Evolutionary conservation across 2,888 invertebrate species (phyloP), one percentile per base, ranked within the genome.

Genomic region (Himalopsyche anomala): DNA sequence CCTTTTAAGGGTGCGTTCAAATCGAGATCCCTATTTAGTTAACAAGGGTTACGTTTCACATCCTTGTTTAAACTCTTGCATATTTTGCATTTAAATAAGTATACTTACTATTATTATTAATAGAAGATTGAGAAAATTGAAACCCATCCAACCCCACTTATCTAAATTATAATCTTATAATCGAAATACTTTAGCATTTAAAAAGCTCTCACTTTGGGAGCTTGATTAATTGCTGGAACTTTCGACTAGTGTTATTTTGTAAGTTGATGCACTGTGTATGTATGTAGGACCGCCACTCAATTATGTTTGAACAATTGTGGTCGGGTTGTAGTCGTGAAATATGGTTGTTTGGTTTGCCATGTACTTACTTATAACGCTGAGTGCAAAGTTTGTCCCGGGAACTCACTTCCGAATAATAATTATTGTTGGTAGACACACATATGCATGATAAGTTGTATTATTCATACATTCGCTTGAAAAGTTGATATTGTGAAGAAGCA

Each of bases 251-350:
- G n/a, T 56, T 56, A n/a, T 56, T 56, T 19, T 56, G 8, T 19
- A 62, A 19, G 28, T 62, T n/a, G 62, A 19, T n/a, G 8, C n/a
- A 19, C 19, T 62, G 28, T 28, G 8, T 62, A 19, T 28, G 62
- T n/a, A 62, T 28, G 62, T 62, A 62, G 62, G 28, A 62, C 62
- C 62, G 28, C 62, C 28, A 62, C 62, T 62, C 62, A 62, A 62
- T 62, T 62, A 62, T 62, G 62, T 62, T 62, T 62, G 62, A 62
- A 62, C 62, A 62, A 62, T 62, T 62, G 62, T 28, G 62, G 62
- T 8, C 8, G n/a, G 8, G 62, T 62, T 62, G 19, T 62, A 62
- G 62, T 62, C 19, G 19, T 62, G 62, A 62, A 62, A 62, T 62
- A 62, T 62, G 62, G 62, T n/a, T 62, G 62, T 62, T 62, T 62